phyloP scores from a whole-genome alignment of 2,888 invertebrate genomes.

The Ornithoptera alexandrae region DNA sequence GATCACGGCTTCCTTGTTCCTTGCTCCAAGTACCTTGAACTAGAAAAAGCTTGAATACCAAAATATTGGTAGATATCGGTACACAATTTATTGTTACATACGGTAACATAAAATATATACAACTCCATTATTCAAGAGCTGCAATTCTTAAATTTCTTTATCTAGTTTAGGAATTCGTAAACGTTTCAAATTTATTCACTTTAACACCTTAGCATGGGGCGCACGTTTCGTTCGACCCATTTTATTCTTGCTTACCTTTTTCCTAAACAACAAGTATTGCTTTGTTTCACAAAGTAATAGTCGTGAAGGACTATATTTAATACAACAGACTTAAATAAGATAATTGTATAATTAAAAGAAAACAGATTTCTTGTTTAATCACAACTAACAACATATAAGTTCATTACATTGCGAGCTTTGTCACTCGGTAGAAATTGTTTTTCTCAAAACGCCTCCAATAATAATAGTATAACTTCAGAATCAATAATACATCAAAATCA shows the following conservation, averaged over 20 bases:
- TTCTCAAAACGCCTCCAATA: too few relatives aligned
- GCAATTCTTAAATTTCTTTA: slow-evolving; percentile 20
- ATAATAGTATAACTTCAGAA: too few relatives aligned
- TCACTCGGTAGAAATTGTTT: too few relatives aligned
- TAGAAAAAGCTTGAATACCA: too few relatives aligned
- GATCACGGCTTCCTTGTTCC: too few relatives aligned
- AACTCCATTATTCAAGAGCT: slow-evolving; percentile 6
- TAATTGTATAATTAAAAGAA: background rate
- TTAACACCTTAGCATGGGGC: slow-evolving; percentile 18
- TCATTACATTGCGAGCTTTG: too few relatives aligned
- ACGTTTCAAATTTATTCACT: slow-evolving; percentile 21
- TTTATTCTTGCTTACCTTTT: slow-evolving; percentile 15
- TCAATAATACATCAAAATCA: too few relatives aligned
- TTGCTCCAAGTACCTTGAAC: too few relatives aligned
- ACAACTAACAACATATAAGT: too few relatives aligned
- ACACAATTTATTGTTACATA: too few relatives aligned
- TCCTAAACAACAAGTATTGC: slow-evolving; percentile 9
- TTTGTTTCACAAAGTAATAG: slow-evolving; percentile 3
- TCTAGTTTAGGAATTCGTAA: slow-evolving; percentile 20
- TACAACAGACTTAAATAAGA: background rate
- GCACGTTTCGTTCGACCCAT: slow-evolving; percentile 8
- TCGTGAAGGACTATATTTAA: background rate
- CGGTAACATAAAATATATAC: background rate
- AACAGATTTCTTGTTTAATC: background rate
- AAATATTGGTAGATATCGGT: too few relatives aligned